Base-by-base conservation (phyloP, 2,888 invertebrate species). In the Macrosoma leucophasiata region DNA sequence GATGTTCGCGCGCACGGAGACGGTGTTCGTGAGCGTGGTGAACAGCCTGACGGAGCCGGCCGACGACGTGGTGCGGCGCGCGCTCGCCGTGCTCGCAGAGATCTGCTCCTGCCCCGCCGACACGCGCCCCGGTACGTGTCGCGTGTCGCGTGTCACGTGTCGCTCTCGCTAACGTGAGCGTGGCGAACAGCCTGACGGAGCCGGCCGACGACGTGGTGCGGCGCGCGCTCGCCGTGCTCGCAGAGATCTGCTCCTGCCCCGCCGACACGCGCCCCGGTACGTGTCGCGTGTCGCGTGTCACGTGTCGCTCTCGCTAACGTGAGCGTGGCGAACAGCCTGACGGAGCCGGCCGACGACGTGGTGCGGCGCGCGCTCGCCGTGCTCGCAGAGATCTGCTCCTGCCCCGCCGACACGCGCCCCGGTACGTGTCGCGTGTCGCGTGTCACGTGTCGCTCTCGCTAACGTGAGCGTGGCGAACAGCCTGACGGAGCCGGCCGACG, bases 31-130 rank as follows among this genome's bases (percentile, higher is more conserved):
- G 53, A 90, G 92, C 36, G 86, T 97, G 32, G 88, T 98, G 70
- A 89, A 90, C 53, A 92, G 94, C 14, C 85, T 99, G 27, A 92
- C 95, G 18, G 98, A 98, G 79, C 89, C 90, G 39, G 91, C 96
- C 0, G 97, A 98, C 77, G 97, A 98, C 86, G 98, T 98, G 33
- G 97, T 98, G 24, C 90, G 97, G 34, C 91, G 97, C 66, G 93
- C 94, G 66, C 87, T 99, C 33, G 95, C 96, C 57, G 96, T 98
- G 32, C 88, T 98, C 44, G 94, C 97, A 2, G 92, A 93, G 86
- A 89, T 94, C 45, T 84, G 84, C 68, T 73, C 76, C 17, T 70
- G 74, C 55, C 43, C 56, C 41, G 61, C 61, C 32, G 30, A 26
- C 39, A 30, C 12, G 30, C 26, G 12, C 24, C 22, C 23, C 11